Evolutionary conservation across 2,888 invertebrate species (phyloP), one percentile per base, ranked within the genome.

Genomic region (Chorisops tibialis): DNA sequence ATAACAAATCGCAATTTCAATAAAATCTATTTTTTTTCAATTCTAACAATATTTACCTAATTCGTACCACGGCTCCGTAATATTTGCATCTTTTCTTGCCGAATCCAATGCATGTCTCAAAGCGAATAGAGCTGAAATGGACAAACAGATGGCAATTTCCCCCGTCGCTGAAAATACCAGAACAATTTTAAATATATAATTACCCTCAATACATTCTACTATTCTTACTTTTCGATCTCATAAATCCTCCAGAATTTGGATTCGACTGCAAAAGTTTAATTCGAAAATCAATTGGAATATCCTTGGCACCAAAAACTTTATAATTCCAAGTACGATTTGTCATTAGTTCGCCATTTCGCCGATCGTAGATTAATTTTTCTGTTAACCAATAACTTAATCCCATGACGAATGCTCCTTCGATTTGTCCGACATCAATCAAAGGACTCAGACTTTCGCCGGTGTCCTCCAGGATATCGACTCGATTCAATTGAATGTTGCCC

Each of bases 391-490:
- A 83, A 2, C 87, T 87, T 14, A 69, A 72, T 68, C 71, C 83
- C 82, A 83, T 82, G 1, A 82, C 72, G 67, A 84, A 85, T 1
- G 83, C 83, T 3, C 86, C 86, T 73, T 83, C 83, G 2, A 81
- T 82, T 79, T 89, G 88, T 19, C 84, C 87, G 43, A 88, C 75
- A 72, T 88, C 88, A 50, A 88, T 80, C 69, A 81, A 75, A 6
- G 87, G 45, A 30, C 30, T 56, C 65, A 88, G 75, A 72, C 86
- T 86, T 63, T 83, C 79, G 5, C 88, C 88, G 16, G 81, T 81
- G 70, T 88, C 88, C 73, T 87, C 87, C n/a, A 87, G 72, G 50
- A 88, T 72, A 74, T 88, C 88, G 0, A 86, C 86, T 69, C 87
- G 80, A 18, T 71, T 73, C 7, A 87, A 74, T 67, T 85, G 79